Evolutionary conservation across 2,888 invertebrate genomes (phyloP).

Genomic region (Chloroclystis v-ata): DNA sequence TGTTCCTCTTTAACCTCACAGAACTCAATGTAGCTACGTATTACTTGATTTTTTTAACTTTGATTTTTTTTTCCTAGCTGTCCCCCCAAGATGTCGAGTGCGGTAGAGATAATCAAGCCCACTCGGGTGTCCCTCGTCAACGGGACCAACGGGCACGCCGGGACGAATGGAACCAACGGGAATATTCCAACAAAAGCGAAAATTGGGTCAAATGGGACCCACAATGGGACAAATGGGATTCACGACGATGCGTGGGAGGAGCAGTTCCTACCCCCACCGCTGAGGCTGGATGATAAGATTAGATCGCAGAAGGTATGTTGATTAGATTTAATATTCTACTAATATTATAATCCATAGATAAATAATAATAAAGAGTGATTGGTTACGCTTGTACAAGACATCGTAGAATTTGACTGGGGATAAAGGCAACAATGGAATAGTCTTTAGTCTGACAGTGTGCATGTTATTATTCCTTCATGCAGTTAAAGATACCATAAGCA

Average conservation of each 20-base stretch:
- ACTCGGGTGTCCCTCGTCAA: slow-evolving; percentile 26
- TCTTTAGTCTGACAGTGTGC: too few relatives aligned
- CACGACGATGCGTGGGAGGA: slow-evolving; percentile 43
- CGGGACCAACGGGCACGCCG: slow-evolving; percentile 14
- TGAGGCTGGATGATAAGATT: slow-evolving; percentile 52
- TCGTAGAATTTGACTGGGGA: too few relatives aligned
- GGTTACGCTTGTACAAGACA: too few relatives aligned
- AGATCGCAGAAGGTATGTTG: slow-evolving; percentile 57
- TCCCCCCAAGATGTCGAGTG: slow-evolving; percentile 43
- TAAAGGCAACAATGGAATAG: too few relatives aligned
- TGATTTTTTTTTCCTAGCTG: neutral
- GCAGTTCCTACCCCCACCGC: slow-evolving; percentile 58
- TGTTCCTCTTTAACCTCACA: too few relatives aligned
- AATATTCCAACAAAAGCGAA: too few relatives aligned
- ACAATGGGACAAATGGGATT: slow-evolving; percentile 11
- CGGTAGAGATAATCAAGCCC: slow-evolving; percentile 35
- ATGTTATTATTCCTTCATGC: too few relatives aligned
- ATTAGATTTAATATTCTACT: neutral
- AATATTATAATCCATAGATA: too few relatives aligned
- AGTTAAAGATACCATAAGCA: too few relatives aligned
- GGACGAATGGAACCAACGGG: slow-evolving; percentile 19
- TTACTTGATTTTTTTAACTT: neutral
- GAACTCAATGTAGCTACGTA: too few relatives aligned
- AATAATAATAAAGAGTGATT: too few relatives aligned
- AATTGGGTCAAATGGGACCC: slow-evolving; percentile 18